phyloP scores from a whole-genome alignment of 2,888 invertebrate species.

The Heliconius hortense region DNA sequence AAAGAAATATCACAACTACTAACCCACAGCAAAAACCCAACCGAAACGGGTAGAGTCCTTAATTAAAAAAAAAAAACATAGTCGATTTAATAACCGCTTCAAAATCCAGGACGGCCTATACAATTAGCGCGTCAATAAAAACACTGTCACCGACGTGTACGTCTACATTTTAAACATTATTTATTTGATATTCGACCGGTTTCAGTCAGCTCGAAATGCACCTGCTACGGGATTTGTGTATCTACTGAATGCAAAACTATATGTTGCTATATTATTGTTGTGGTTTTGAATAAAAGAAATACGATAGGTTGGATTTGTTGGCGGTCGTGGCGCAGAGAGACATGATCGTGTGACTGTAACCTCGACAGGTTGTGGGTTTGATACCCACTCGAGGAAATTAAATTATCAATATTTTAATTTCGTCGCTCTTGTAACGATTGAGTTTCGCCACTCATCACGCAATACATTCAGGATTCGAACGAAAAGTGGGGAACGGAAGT shows the following conservation, averaged over 20 bases:
- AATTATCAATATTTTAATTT: background rate
- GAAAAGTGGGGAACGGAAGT: background rate
- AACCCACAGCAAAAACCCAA: constrained; percentile 6
- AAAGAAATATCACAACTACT: background rate
- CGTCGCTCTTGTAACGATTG: background rate
- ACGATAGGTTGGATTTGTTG: background rate
- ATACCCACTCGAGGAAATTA: background rate
- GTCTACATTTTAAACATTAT: constrained; percentile 42
- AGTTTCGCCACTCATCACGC: background rate
- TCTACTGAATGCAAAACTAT: constrained; percentile 10
- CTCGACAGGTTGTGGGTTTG: background rate
- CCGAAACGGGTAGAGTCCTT: constrained; percentile 3
- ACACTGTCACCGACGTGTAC: constrained; percentile 24
- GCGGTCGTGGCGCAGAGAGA: background rate
- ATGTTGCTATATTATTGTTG: background rate
- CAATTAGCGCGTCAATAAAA: constrained; percentile 39
- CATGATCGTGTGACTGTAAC: background rate
- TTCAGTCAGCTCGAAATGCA: constrained; percentile 25
- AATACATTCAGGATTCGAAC: background rate
- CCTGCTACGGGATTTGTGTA: constrained; percentile 21
- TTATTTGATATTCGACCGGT: constrained; percentile 44
- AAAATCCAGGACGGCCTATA: constrained; percentile 31
- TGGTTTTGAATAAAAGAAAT: background rate
- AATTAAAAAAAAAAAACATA: constrained; percentile 18
- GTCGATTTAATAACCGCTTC: constrained; percentile 22